These are phyloP conservation scores for Oxycera nigricornis DNA, from an alignment of 2,888 invertebrate genomes.

Conservation along the genomic window DNA sequence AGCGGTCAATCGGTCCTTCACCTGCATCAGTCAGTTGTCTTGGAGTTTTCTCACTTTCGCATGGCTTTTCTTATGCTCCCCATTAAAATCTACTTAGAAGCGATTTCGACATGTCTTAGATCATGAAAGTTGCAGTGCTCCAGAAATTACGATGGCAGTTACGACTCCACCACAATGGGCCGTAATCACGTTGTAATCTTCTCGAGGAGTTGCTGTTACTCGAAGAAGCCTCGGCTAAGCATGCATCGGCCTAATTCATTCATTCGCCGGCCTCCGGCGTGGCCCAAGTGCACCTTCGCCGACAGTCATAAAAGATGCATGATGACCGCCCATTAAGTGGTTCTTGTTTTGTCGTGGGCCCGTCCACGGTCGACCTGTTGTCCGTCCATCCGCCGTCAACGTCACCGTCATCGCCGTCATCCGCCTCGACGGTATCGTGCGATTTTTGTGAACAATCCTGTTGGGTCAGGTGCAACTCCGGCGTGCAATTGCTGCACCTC, in stretches of 20 bases:
- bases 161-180: no score
- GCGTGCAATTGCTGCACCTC: conserved; percentile 7
- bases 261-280: conserved; percentile 15
- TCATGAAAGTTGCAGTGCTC: no score
- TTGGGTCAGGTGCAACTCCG: conserved; percentile 28
- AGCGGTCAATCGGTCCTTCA: no score
- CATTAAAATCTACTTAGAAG: no score
- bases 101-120: no score
- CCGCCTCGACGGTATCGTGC: background rate
- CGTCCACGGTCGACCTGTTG: conserved; percentile 20
- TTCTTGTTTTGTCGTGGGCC: conserved; percentile 16
- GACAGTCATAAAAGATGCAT: conserved; percentile 44
- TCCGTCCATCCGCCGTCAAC: background rate
- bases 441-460: background rate
- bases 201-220: background rate
- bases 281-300: conserved; percentile 33
- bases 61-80: no score
- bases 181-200: background rate
- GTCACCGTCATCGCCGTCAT: background rate
- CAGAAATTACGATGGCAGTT: no score
- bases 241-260: conserved; percentile 7
- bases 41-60: no score
- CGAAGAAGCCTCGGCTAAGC: background rate
- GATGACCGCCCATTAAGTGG: conserved; percentile 45
- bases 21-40: no score